Percentiles rank a stretch among this genome's conserved stretches.
Conservation (phyloP, 2,888 invertebrate genomes). For the Penaeus monodon region DNA sequence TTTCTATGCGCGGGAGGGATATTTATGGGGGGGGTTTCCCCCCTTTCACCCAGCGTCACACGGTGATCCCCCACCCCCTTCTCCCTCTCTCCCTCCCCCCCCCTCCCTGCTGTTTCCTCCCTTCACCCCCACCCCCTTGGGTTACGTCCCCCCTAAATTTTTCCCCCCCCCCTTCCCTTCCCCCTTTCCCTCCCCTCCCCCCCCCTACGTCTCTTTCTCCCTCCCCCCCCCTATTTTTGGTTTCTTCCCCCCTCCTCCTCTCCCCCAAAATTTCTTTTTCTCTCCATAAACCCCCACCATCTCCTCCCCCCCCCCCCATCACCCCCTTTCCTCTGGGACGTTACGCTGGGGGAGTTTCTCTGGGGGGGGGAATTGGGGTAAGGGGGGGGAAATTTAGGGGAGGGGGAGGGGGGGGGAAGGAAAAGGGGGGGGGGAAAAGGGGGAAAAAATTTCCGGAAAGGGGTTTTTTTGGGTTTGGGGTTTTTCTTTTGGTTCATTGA, state of each 20-base stretch:
- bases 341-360: too few species aligned
- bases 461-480: too few species aligned
- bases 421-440: too few species aligned
- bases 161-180: neutral
- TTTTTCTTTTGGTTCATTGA: too few species aligned
- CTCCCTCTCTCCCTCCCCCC: too few species aligned
- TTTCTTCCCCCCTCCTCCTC: neutral
- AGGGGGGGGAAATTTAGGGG: too few species aligned
- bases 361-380: neutral
- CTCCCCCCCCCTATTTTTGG: neutral
- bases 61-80: neutral
- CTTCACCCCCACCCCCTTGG: neutral
- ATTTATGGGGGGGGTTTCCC: too few species aligned
- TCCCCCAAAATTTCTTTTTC: neutral
- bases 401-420: too few species aligned
- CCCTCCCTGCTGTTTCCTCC: neutral
- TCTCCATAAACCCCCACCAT: neutral
- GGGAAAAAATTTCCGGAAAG: too few species aligned
- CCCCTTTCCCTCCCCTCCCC: neutral
- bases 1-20: too few species aligned
- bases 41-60: neutral
- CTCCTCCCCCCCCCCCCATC: neutral
- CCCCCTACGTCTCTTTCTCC: neutral
- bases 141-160: neutral
- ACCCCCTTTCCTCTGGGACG: neutral